Evolutionary conservation across 2,888 invertebrate species (phyloP).

Genomic region (Gandaritis pyraliata): DNA sequence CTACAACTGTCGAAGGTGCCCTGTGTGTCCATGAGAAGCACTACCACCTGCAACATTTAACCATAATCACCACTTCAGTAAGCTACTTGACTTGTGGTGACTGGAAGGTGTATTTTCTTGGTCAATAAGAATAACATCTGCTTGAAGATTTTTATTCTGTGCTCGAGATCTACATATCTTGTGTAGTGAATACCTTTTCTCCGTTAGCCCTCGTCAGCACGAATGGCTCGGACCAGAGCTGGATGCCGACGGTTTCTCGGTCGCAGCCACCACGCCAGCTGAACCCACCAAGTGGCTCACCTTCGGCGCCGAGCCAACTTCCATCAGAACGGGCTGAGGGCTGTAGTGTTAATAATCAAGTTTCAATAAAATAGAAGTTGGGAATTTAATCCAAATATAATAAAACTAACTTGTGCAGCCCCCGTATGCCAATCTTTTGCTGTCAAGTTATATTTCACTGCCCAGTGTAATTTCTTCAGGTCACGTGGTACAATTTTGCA

Average conservation of each 20-base stretch:
- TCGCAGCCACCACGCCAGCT: constrained; percentile 97
- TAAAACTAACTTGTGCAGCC: too few species aligned
- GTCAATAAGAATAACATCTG: neutral
- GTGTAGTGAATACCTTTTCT: constrained; percentile 42
- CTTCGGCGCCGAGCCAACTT: constrained; percentile 88
- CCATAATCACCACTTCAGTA: neutral
- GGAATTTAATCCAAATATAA: too few species aligned
- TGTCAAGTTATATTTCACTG: too few species aligned
- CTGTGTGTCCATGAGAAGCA: constrained; percentile 94
- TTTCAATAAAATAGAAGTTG: too few species aligned
- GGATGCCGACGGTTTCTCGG: constrained; percentile 96
- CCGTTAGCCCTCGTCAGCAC: constrained; percentile 82
- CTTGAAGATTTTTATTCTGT: neutral
- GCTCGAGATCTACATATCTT: too few species aligned
- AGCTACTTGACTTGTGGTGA: too few species aligned
- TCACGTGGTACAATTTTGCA: too few species aligned
- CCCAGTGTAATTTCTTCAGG: too few species aligned
- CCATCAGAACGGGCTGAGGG: constrained; percentile 43
- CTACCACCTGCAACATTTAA: constrained; percentile 84
- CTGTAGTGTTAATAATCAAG: constrained; percentile 31
- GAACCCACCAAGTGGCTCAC: constrained; percentile 91
- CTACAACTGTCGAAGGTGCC: constrained; percentile 97
- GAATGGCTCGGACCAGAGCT: constrained; percentile 96
- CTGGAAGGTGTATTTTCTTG: too few species aligned
- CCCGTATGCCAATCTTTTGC: too few species aligned